Conservation (phyloP, 2,888 invertebrate genomes). For the Eulithis testata region DNA sequence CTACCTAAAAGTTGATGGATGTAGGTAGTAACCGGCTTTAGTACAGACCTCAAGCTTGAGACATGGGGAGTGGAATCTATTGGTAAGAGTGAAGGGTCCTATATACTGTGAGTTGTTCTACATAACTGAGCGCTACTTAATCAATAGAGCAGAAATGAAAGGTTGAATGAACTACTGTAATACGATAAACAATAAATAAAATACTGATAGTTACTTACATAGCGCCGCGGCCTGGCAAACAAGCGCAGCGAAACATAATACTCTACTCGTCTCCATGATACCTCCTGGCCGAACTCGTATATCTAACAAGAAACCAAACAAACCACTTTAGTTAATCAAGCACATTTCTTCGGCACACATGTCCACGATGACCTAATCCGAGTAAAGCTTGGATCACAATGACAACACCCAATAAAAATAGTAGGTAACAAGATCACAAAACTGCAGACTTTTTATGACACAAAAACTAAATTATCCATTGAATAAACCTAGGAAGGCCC, state of each 20-base stretch:
- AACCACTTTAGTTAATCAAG: constrained; percentile 65
- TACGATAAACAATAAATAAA: constrained; percentile 36
- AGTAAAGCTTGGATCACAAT: constrained; percentile 74
- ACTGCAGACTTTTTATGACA: constrained; percentile 59
- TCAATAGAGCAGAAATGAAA: constrained; percentile 41
- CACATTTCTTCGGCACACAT: constrained; percentile 79
- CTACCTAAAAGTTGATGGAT: background rate
- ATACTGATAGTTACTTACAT: constrained; percentile 62
- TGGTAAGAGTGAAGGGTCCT: constrained; percentile 20
- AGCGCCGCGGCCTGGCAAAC: constrained; percentile 71
- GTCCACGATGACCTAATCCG: constrained; percentile 83
- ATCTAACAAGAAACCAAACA: constrained; percentile 79
- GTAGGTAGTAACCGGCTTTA: too few species aligned
- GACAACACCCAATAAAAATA: constrained; percentile 87
- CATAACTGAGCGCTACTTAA: constrained; percentile 22
- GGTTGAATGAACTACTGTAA: constrained; percentile 55
- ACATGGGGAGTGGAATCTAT: background rate
- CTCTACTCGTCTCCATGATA: constrained; percentile 72
- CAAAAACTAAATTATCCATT: constrained; percentile 53
- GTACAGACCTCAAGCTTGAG: background rate
- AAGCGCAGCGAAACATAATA: constrained; percentile 70
- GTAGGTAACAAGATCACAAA: constrained; percentile 78
- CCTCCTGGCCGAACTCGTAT: constrained; percentile 69
- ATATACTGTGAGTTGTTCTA: constrained; percentile 17
- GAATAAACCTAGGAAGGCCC: constrained; percentile 46